Evolutionary conservation across 1,140 invertebrate genomes (phyloP), one percentile per base, ranked within the genome.

Genomic region (Papilio machaon): DNA sequence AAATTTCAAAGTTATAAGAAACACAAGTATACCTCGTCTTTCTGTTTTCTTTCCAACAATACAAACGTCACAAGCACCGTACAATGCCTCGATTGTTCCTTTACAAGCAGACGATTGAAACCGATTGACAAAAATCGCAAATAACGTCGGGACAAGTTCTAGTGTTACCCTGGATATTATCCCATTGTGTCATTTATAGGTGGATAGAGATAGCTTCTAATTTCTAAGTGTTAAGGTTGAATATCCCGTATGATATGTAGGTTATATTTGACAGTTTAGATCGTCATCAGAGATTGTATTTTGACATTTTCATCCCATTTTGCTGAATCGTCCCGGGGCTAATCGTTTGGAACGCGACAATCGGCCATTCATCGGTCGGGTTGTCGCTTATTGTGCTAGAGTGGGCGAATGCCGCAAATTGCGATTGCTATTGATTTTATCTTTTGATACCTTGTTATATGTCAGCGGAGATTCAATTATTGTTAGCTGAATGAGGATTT

Each of bases 261-360:
- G 15, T 35, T 47, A 70, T 74, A 74, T 80, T 38, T 81, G 49
- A 79, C 47, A 58, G 79, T 84, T 84, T 82, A 91, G 92, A 92
- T 92, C 87, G 89, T 88, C 85, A 85, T 84, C 83, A 80, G 73
- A 91, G 91, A 93, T 93, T 92, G 91, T 92, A 93, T 93, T 93
- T 93, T 94, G 92, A 93, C 92, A 90, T 93, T 94, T 94, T 90
- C 89, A 93, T 94, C 91, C 91, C 81, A 91, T 94, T 93, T 90
- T 87, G 84, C 82, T 81, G 85, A 86, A 89, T 91, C 81, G 86
- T 88, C 85, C 82, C 52, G 82, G 67, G 91, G 91, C 90, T 91
- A 94, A 94, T 94, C 92, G 91, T 86, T 91, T 74, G 91, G 84
- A 92, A 92, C 64, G 85, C 77, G 77, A 85, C 82, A 86, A 86